Base-by-base conservation (phyloP, 92 coral and sea anemone genomes). In the Epizoanthus illoricatus region DNA sequence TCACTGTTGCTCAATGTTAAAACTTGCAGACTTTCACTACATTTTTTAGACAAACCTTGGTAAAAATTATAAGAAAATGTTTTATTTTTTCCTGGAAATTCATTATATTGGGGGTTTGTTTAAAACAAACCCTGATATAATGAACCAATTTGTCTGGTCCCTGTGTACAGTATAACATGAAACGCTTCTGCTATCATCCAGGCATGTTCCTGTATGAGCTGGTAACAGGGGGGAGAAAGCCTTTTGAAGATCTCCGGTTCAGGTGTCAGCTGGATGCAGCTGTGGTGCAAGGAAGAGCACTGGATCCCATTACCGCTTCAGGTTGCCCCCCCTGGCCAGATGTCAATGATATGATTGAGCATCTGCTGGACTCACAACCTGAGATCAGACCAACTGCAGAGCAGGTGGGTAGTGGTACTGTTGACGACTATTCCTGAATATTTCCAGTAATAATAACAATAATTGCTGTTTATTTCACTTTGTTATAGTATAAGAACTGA, bases 301-400 rank as follows among this genome's bases (percentile, higher is more conserved):
- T 97, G 69, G 99, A 97, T 56, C 99, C 99, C 13, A 93, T 97
- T 67, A 89, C 94, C 15, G 89, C 94, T 21, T 83, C 84, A 15
- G 92, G 88, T 4, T 79, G 94, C 65, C 86, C 97, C 74, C 99
- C 99, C 41, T 97, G 99, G 99, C 99, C 99, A 6, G 99, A 97
- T 83, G 78, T 97, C 40, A 87, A 90, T 17, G 98, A 97, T 64
- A 83, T 97, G 49, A 88, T 97, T 83, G 98, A 89, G 23, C 94
- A 97, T 59, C 75, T 92, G 60, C 84, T 97, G 73, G 94, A 90
- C 56, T 85, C 93, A 21, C 89, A 87, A 33, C 93, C 97, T 5
- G 94, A 91, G 39, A 84, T 74, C 73, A 81, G 99, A 81, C 94
- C 93, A 4, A 90, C 99, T 5, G 98, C 99, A 69, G 93, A 91